phyloP scores from a whole-genome alignment of 2,797 vertebrate genomes.

The Centropyge bicolor region DNA sequence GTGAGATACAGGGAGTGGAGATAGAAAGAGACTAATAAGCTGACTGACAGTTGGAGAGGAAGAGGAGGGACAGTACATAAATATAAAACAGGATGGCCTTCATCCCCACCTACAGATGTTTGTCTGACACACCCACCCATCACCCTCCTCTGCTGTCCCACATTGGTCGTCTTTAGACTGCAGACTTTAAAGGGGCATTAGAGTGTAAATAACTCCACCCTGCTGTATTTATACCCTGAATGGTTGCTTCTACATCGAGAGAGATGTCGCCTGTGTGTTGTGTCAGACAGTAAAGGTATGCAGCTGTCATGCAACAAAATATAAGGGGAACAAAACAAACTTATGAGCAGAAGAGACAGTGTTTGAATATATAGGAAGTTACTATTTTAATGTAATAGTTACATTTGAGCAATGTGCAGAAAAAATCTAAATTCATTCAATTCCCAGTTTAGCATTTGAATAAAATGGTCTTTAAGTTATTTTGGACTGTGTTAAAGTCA shows the following conservation, averaged over 20 bases:
- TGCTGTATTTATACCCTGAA: slow-evolving; percentile 47
- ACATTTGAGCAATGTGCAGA: slow-evolving; percentile 6
- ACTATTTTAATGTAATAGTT: slow-evolving; percentile 8
- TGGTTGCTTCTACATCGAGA: slow-evolving; percentile 33
- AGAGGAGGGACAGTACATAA: slow-evolving; percentile 19
- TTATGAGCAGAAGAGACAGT: slow-evolving; percentile 12
- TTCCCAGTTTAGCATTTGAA: background rate
- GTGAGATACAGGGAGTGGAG: slow-evolving; percentile 10
- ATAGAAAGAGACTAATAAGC: slow-evolving; percentile 14
- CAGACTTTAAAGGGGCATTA: slow-evolving; percentile 51
- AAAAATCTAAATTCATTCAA: background rate
- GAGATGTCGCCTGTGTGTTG: slow-evolving; percentile 54
- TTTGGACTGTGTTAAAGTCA: background rate
- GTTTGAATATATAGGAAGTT: slow-evolving; percentile 1
- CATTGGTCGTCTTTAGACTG: slow-evolving; percentile 59
- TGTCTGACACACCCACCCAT: slow-evolving; percentile 63
- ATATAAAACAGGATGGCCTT: slow-evolving; percentile 59
- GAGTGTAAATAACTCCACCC: slow-evolving; percentile 69
- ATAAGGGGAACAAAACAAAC: background rate
- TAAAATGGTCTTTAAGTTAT: background rate
- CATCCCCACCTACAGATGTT: slow-evolving; percentile 65
- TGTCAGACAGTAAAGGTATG: slow-evolving; percentile 38
- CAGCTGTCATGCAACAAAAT: slow-evolving; percentile 1
- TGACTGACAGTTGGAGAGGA: slow-evolving; percentile 4
- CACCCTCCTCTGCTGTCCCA: slow-evolving; percentile 57